Conservation (phyloP, 2,888 invertebrate genomes). For the Adineta ricciae region DNA sequence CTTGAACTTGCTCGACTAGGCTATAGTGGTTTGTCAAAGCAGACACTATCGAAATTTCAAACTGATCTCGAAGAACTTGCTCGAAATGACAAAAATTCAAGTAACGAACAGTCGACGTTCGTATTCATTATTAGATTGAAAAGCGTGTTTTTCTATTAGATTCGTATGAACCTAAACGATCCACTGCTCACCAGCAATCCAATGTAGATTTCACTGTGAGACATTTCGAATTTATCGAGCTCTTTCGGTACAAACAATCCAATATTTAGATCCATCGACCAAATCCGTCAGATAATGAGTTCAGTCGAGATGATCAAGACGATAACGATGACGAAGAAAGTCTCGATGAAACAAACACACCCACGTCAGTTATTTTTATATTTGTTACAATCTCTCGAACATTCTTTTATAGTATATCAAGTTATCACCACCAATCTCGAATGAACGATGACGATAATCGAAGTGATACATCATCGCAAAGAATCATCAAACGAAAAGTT, state of each 20-base stretch:
- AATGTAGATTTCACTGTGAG: constrained; percentile 12
- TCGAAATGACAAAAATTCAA: neutral
- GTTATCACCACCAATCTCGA: neutral
- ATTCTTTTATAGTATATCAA: neutral
- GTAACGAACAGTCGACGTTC: neutral
- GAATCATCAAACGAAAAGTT: constrained; percentile 10
- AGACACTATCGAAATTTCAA: constrained; percentile 7
- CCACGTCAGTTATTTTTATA: neutral
- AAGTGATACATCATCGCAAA: neutral
- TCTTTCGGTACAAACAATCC: neutral
- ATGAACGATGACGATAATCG: neutral
- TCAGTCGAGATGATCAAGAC: neutral
- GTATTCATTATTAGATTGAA: too few species aligned
- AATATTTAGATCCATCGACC: neutral
- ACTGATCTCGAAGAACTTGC: neutral
- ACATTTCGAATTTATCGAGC: neutral
- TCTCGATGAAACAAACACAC: constrained; percentile 8
- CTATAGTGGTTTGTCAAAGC: constrained; percentile 10
- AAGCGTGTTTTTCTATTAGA: too few species aligned
- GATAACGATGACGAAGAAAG: neutral
- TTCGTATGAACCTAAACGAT: neutral
- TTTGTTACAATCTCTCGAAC: neutral
- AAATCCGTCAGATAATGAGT: neutral
- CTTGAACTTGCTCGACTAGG: neutral
- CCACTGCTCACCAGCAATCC: neutral